These are phyloP conservation scores for Melangyna quadrimaculata DNA, from an alignment of 2,888 invertebrate genomes.

Conservation along the genomic window DNA sequence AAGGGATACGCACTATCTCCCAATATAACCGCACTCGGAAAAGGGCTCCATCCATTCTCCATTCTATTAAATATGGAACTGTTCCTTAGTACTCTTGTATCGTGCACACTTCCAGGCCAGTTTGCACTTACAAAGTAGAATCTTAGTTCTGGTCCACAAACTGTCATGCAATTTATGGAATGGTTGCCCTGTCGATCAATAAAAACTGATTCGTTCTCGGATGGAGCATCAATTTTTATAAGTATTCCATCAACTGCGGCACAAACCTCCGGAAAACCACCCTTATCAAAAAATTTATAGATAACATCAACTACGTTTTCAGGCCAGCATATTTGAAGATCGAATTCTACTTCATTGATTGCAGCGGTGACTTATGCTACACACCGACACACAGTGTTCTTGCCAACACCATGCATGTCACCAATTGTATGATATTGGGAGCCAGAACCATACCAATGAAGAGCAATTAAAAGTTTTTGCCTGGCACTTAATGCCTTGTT, in stretches of 20 bases:
- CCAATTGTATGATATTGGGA: neutral
- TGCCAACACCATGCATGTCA: neutral
- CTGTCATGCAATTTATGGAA: neutral
- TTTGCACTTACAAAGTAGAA: neutral
- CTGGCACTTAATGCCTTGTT: too few relatives aligned
- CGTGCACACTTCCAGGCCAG: neutral
- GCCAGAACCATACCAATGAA: neutral
- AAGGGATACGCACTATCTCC: neutral
- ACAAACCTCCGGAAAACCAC: neutral
- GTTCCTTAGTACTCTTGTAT: constrained; percentile 4
- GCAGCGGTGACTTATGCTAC: neutral
- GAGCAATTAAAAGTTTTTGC: too few relatives aligned
- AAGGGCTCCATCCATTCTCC: constrained; percentile 3
- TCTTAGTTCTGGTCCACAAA: neutral
- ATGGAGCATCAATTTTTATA: neutral
- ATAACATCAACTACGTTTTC: neutral
- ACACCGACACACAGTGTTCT: neutral
- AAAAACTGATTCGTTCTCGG: neutral
- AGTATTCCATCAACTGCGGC: neutral
- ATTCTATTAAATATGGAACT: neutral
- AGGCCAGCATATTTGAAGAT: neutral
- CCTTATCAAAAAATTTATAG: neutral
- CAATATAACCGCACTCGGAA: constrained; percentile 10
- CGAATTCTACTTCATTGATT: neutral
- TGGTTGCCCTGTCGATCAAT: neutral